Conservation (phyloP, 2,888 invertebrate genomes). For the Pemphredon lugubris region DNA sequence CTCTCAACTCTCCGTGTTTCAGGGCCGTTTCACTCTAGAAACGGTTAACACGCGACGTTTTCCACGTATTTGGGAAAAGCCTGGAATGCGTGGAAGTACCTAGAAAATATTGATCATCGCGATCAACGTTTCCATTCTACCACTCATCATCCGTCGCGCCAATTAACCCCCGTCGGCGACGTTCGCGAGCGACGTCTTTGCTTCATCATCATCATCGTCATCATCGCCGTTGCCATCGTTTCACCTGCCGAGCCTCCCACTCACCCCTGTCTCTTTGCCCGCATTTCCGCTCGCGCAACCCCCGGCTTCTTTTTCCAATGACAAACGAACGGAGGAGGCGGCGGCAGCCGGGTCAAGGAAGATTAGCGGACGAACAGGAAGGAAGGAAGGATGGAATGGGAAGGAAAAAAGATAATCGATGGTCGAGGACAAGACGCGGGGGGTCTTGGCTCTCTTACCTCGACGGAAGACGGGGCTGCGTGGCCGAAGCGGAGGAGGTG, state of each 20-base stretch:
- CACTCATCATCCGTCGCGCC: neutral
- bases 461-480: too few relatives aligned
- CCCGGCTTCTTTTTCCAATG: neutral
- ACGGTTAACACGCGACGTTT: neutral
- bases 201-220: too few relatives aligned
- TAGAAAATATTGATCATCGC: neutral
- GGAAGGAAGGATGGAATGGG: slow-evolving; percentile 16
- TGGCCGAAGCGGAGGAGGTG: slow-evolving; percentile 5
- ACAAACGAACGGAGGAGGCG: too few relatives aligned
- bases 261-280: too few relatives aligned
- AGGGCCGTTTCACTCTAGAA: neutral
- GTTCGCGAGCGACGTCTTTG: too few relatives aligned
- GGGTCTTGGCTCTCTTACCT: too few relatives aligned
- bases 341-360: too few relatives aligned
- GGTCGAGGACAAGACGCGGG: neutral
- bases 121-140: neutral
- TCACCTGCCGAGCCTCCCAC: too few relatives aligned
- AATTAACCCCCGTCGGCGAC: too few relatives aligned
- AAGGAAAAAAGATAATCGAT: neutral
- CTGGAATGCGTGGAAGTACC: neutral
- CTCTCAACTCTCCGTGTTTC: neutral
- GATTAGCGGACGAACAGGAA: neutral
- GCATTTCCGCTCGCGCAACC: too few relatives aligned
- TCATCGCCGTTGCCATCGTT: too few relatives aligned
- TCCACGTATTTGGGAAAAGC: slow-evolving; percentile 8